phyloP scores from a whole-genome alignment of 2,888 invertebrate genomes.

The Ryuthela nishihirai region DNA sequence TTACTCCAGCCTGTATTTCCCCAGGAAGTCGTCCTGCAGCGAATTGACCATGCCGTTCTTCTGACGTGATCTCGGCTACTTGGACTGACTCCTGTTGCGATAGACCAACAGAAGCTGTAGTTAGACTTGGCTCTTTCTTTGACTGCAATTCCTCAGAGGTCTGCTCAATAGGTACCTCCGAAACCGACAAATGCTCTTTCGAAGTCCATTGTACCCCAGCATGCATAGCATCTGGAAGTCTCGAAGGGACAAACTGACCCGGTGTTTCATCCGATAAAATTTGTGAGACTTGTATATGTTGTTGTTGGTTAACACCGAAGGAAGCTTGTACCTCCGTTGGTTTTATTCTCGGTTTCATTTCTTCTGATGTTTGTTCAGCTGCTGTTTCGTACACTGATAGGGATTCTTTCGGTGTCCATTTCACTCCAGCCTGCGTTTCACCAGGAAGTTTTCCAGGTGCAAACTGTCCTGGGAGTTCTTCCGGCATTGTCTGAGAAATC shows the following conservation, averaged over 20 bases:
- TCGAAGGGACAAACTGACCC: constrained; percentile 22
- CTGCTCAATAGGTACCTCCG: constrained; percentile 20
- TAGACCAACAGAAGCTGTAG: constrained; percentile 12
- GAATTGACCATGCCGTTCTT: constrained; percentile 31
- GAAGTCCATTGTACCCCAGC: constrained; percentile 23
- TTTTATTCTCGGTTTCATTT: constrained; percentile 14
- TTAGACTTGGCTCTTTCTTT: constrained; percentile 14
- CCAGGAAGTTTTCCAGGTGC: constrained; percentile 36
- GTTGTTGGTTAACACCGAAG: constrained; percentile 18
- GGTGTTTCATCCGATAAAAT: constrained; percentile 28
- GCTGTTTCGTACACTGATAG: constrained; percentile 27
- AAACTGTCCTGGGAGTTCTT: constrained; percentile 33
- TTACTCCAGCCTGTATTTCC: constrained; percentile 29
- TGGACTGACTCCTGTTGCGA: constrained; percentile 22
- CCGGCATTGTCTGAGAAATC: constrained; percentile 22
- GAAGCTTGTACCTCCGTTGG: constrained; percentile 18
- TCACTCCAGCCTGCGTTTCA: constrained; percentile 28
- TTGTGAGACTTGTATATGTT: constrained; percentile 26
- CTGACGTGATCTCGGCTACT: constrained; percentile 13
- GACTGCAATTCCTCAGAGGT: constrained; percentile 18
- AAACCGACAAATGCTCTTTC: constrained; percentile 19
- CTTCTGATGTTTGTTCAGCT: constrained; percentile 19
- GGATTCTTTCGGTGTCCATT: constrained; percentile 29
- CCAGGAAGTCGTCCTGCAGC: constrained; percentile 28
- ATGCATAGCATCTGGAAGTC: constrained; percentile 25